Base-by-base conservation (phyloP, 1,140 invertebrate species). In the Leptinotarsa undecemlineata region DNA sequence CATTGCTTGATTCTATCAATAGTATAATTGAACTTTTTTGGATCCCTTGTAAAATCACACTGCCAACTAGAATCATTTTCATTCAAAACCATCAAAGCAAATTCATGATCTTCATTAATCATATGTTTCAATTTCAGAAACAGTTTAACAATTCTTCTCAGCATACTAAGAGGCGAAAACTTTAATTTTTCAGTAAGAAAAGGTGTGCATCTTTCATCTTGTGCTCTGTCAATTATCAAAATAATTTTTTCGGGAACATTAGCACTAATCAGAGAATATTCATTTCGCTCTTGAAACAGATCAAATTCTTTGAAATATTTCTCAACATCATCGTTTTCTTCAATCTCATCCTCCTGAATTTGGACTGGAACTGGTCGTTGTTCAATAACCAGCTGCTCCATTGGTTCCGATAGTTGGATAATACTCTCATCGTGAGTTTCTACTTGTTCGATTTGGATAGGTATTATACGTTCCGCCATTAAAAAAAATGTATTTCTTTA, bases 31-130 rank as follows among this genome's bases (percentile, higher is more conserved):
- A 93, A 86, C 73, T 88, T 88, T 80, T 88, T 88, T 1, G 88
- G 79, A 80, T 92, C 89, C 79, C 83, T 89, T 11, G 91, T 92
- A 76, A 92, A 93, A 79, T 90, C 87, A 71, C 88, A 86, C 33
- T 91, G 78, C 89, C 90, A 91, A 17, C 80, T 80, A 17, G 87
- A 85, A 66, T 84, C 84, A 62, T 88, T 85, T 60, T 88, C 86
- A 75, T 90, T 88, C 48, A 92, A 81, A 17, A 88, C 82, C 72
- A 92, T 82, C n/a, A 93, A 77, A 68, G 90, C 90, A 88, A 89
- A 94, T 82, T 93, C 88, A 77, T 92, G 91, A 72, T 84, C 87
- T 67, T 84, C 86, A 82, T 92, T 90, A 14, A 93, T 89, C 14
- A 86, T 85, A 72, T 86, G 84, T 84, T 94, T 94, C 21, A 88